Conservation (phyloP, 2,888 invertebrate genomes). For the Erpobdella octoculata region DNA sequence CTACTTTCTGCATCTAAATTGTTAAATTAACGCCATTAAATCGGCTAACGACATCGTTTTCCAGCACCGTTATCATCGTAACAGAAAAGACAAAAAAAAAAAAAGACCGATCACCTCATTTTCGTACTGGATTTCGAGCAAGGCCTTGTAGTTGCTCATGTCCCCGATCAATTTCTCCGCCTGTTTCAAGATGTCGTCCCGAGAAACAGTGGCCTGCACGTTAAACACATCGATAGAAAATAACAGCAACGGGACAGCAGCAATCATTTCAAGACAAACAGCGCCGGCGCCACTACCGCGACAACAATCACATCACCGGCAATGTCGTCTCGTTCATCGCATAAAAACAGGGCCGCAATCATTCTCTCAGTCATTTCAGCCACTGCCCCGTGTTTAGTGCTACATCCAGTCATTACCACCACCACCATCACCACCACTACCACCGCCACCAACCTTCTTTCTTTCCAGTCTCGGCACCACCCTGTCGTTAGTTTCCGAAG, state of each 20-base stretch:
- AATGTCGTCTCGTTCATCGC: no score
- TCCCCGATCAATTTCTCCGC: constrained; percentile 91
- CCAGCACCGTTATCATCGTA: neutral
- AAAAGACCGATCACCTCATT: constrained; percentile 54
- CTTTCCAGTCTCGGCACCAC: constrained; percentile 84
- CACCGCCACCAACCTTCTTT: constrained; percentile 60
- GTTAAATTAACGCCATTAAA: neutral
- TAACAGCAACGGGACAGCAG: neutral
- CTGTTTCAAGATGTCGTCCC: constrained; percentile 80
- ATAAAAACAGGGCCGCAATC: no score
- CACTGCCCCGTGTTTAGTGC: no score
- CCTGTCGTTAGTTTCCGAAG: constrained; percentile 61
- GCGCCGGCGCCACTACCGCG: no score
- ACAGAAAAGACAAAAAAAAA: no score
- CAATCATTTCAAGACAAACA: neutral
- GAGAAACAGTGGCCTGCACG: constrained; percentile 55
- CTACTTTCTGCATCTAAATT: no score
- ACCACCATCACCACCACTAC: no score
- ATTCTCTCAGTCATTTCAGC: no score
- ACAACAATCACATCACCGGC: no score
- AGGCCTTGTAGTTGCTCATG: constrained; percentile 79
- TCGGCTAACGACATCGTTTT: neutral
- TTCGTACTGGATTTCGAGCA: constrained; percentile 75
- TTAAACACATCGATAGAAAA: neutral
- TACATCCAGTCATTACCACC: no score